phyloP scores from a whole-genome alignment of 2,113 vertebrate genomes.

The Gulo gulo region DNA sequence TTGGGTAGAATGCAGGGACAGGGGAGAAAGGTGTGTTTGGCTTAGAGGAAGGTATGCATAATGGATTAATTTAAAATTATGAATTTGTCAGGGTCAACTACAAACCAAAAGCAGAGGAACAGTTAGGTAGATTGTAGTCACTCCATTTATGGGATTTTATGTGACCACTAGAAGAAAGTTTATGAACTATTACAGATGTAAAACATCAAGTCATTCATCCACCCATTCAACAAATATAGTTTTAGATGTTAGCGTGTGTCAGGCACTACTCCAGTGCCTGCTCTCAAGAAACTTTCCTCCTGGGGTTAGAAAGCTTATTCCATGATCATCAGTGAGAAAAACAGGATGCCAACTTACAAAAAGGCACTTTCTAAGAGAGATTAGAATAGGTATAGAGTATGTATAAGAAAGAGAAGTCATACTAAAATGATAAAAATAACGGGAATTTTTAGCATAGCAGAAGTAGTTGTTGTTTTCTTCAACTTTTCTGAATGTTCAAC shows the following conservation, averaged over 20 bases:
- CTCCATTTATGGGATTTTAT: neutral
- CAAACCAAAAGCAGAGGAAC: neutral
- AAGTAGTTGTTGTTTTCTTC: neutral
- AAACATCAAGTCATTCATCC: neutral
- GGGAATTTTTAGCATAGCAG: neutral
- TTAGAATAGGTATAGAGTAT: neutral
- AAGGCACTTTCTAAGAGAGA: neutral
- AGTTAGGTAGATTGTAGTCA: neutral
- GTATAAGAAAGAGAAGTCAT: neutral
- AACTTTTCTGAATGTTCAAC: neutral
- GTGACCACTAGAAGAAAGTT: neutral
- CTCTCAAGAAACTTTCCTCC: neutral
- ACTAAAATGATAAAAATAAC: neutral
- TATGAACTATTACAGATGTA: neutral
- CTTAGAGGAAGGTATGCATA: neutral
- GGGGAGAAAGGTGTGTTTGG: neutral
- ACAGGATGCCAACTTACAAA: neutral
- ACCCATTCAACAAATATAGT: neutral
- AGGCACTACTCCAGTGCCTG: neutral
- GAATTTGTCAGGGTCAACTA: neutral
- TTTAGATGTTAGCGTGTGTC: neutral
- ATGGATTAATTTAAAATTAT: neutral
- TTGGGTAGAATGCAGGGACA: neutral
- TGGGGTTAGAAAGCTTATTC: neutral
- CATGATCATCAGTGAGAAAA: neutral